Base-by-base conservation (phyloP, 2,888 invertebrate species). In the Operophtera brumata region DNA sequence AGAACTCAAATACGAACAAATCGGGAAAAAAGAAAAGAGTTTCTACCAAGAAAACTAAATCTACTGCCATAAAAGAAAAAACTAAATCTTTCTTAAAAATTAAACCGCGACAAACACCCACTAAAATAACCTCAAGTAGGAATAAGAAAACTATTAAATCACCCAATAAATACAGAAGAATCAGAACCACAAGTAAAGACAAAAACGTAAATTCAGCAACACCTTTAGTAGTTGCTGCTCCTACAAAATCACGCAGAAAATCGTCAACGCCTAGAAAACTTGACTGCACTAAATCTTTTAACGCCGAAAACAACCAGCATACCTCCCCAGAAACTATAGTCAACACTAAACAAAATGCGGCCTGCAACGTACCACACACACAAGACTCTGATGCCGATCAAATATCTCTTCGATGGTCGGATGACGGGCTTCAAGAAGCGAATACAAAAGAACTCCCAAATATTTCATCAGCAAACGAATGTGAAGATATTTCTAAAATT, bases 191-290 rank as follows among this genome's bases (percentile, higher is more conserved):
- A 28, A 71, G 71, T 53, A 84, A 82, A 67, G 81, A 83, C 10
- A 79, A 72, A 59, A 55, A 52, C 46, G 48, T 50, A 11, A 66
- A 64, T 40, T 14, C 58, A 12, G 47, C 64, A 13, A 49, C 65
- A 7, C 66, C 77, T 6, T 34, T 64, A 0, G 42, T 66, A 37
- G 55, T 59, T 39, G 65, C 73, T 26, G 77, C 67, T 30, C 81
- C 81, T 9, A 80, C 84, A 0, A 90, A 90, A 67, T 90, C 90
- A 0, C 81, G 90, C 34, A 77, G 90, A 66, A 91, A 91, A 70
- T 91, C 90, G 11, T 89, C 90, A 1, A 90, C 90, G 2, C 90
- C 90, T 1, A 77, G 91, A 61, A 90, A 91, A 75, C 70, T 90
- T 6, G 75, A 86, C 58, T 82, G 85, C 49, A 79, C 77, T 36